Evolutionary conservation across 2,888 invertebrate genomes (phyloP).

Genomic region (Chesias legatella): DNA sequence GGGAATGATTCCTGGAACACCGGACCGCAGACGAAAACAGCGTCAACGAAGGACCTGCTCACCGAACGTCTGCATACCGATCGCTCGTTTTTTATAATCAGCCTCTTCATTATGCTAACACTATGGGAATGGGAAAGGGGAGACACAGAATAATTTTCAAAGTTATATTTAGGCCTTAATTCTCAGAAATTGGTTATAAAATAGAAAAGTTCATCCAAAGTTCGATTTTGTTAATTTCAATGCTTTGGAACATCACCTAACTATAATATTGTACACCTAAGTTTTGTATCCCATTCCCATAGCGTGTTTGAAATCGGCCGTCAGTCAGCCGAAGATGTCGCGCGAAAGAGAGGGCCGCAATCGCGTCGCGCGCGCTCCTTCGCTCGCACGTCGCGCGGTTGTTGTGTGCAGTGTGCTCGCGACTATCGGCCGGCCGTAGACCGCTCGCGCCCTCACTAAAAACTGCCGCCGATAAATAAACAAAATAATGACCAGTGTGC

Average conservation of each 20-base stretch:
- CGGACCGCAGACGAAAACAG: constrained; percentile 79
- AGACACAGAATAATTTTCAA: no score
- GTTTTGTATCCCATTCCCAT: no score
- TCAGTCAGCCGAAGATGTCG: constrained; percentile 28
- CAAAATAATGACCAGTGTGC: constrained; percentile 76
- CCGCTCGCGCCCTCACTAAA: constrained; percentile 47
- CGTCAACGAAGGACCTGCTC: constrained; percentile 79
- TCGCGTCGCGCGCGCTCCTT: constrained; percentile 60
- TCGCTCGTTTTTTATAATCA: constrained; percentile 76
- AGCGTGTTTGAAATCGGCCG: background rate
- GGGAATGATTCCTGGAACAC: constrained; percentile 57
- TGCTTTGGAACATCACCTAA: no score
- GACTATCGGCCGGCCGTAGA: constrained; percentile 57
- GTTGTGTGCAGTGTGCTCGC: constrained; percentile 73
- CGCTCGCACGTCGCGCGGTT: constrained; percentile 65
- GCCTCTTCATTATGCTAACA: constrained; percentile 38
- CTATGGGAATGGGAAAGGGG: constrained; percentile 16
- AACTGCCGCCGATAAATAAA: constrained; percentile 73
- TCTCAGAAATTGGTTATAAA: no score
- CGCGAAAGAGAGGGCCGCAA: constrained; percentile 45
- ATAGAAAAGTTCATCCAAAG: no score
- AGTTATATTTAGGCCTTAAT: background rate
- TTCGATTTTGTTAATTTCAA: no score
- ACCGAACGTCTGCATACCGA: constrained; percentile 80
- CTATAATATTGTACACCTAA: no score